phyloP scores from a whole-genome alignment of 2,113 vertebrate species.

The Fregata magnificens region DNA sequence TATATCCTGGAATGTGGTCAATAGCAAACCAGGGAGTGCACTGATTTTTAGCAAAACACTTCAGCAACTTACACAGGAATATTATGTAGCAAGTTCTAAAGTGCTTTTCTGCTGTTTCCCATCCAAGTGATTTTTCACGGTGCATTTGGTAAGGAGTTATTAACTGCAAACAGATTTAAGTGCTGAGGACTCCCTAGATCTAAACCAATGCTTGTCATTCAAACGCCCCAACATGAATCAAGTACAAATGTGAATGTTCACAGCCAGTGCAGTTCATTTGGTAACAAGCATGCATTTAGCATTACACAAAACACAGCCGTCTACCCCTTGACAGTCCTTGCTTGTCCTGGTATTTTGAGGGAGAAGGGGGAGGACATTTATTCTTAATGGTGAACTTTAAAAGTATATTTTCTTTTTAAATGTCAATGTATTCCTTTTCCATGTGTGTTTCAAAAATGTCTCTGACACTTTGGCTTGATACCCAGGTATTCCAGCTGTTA shows the following conservation, averaged over 20 bases:
- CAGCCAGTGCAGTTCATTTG: slow-evolving; percentile 28
- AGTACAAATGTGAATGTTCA: slow-evolving; percentile 43
- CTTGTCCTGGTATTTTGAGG: slow-evolving; percentile 3
- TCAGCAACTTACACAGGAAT: slow-evolving; percentile 28
- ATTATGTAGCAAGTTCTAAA: slow-evolving; percentile 37
- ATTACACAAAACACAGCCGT: slow-evolving; percentile 4
- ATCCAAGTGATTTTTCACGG: slow-evolving; percentile 53
- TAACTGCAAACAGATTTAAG: slow-evolving; percentile 61
- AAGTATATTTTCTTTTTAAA: slow-evolving; percentile 60
- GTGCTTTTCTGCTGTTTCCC: slow-evolving; percentile 29
- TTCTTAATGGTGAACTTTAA: slow-evolving; percentile 17
- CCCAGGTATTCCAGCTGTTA: slow-evolving; percentile 56
- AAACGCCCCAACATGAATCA: background rate
- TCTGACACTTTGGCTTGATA: slow-evolving; percentile 57
- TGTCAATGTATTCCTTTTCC: slow-evolving; percentile 41
- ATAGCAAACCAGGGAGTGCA: background rate
- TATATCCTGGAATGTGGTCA: slow-evolving; percentile 12
- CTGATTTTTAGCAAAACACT: slow-evolving; percentile 25
- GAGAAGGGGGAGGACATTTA: background rate
- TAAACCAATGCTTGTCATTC: slow-evolving; percentile 34
- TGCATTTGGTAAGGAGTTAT: slow-evolving; percentile 36
- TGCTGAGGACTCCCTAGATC: slow-evolving; percentile 15
- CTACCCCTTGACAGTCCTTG: background rate
- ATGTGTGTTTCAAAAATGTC: slow-evolving; percentile 45
- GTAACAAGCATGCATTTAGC: slow-evolving; percentile 39